Evolutionary conservation across 2,113 vertebrate species (phyloP).

Genomic region (Theristicus caerulescens): DNA sequence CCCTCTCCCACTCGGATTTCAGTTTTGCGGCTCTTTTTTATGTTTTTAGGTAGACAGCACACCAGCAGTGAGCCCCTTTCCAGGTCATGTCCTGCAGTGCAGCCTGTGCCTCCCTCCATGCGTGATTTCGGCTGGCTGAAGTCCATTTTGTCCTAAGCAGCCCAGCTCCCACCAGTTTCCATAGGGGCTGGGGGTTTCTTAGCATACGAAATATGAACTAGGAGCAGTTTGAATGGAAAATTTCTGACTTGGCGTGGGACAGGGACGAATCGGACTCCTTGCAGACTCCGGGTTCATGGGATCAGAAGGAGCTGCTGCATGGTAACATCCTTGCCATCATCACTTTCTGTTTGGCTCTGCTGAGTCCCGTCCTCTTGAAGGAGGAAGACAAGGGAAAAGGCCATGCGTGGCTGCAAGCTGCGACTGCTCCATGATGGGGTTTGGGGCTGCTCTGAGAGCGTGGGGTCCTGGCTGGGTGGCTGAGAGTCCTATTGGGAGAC

Average conservation of each 20-base stretch:
- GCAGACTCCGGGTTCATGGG: accelerated
- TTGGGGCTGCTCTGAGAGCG: background rate
- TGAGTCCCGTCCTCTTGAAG: background rate
- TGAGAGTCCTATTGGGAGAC: background rate
- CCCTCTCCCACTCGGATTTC: background rate
- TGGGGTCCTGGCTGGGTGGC: background rate
- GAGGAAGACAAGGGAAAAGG: background rate
- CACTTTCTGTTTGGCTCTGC: background rate
- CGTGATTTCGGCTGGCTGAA: background rate
- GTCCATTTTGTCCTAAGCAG: background rate
- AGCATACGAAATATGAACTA: background rate
- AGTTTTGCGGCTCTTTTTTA: background rate
- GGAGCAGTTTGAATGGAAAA: background rate
- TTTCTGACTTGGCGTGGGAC: background rate
- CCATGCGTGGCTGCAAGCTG: background rate
- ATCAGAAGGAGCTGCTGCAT: accelerated
- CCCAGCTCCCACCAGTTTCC: background rate
- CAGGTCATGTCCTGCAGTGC: background rate
- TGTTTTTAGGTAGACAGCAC: background rate
- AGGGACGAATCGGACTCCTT: background rate
- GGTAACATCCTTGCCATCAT: accelerated
- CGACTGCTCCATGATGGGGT: accelerated
- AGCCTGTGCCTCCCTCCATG: background rate
- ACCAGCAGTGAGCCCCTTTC: background rate
- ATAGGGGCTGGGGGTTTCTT: background rate